Conservation (phyloP, 2,797 vertebrate genomes). For the Rhodeus uyekii region DNA sequence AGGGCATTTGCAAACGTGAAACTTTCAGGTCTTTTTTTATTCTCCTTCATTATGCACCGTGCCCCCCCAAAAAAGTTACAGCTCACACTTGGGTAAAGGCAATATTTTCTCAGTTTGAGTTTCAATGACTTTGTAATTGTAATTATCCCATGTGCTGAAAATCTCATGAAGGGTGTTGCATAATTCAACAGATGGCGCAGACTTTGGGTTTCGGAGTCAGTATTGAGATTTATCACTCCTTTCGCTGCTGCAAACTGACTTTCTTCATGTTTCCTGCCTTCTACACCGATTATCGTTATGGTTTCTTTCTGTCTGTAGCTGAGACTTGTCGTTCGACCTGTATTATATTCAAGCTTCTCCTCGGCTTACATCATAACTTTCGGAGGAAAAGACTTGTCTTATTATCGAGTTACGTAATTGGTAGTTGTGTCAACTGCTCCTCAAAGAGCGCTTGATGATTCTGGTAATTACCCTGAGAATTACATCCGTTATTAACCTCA, state of each 20-base stretch:
- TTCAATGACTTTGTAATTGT: conserved; percentile 56
- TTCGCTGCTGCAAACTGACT: conserved; percentile 19
- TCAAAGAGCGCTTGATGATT: conserved; percentile 32
- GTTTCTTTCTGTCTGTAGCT: conserved; percentile 13
- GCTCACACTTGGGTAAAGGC: conserved; percentile 51
- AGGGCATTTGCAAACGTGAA: conserved; percentile 57
- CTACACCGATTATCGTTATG: conserved; percentile 26
- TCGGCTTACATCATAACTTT: conserved; percentile 1
- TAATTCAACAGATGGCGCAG: conserved; percentile 52
- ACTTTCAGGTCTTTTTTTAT: conserved; percentile 51
- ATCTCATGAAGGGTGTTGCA: conserved; percentile 51
- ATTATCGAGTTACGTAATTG: conserved; percentile 42
- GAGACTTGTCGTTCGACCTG: conserved; percentile 6
- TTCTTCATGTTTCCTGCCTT: conserved; percentile 20
- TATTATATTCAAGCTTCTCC: conserved; percentile 17
- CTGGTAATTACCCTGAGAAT: conserved; percentile 33
- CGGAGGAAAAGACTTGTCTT: conserved; percentile 16
- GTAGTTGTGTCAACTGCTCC: conserved; percentile 35
- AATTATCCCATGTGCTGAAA: conserved; percentile 40
- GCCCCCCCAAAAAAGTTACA: conserved; percentile 35
- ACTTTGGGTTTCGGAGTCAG: conserved; percentile 28
- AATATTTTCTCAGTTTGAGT: conserved; percentile 55
- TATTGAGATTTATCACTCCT: conserved; percentile 26
- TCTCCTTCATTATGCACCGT: conserved; percentile 45
- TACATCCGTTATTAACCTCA: conserved; percentile 31